phyloP scores from a whole-genome alignment of 2,797 vertebrate genomes.

The Sebastiscus albofasciatus region DNA sequence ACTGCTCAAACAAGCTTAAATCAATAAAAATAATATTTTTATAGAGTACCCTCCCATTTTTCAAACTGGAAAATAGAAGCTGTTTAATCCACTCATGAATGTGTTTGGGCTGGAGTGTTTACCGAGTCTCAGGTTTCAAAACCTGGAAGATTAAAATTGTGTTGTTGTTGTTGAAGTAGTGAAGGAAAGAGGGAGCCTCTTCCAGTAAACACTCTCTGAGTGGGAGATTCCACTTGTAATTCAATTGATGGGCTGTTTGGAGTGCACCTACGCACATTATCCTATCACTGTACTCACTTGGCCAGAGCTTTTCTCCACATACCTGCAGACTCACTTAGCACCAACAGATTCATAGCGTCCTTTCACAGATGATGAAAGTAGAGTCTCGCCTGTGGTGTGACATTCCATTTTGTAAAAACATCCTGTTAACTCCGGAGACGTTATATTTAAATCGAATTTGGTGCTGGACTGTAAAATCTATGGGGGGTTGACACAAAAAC shows the following conservation, averaged over 20 bases:
- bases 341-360: slow-evolving; percentile 18
- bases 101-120: slow-evolving; percentile 54
- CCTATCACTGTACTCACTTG: slow-evolving; percentile 35
- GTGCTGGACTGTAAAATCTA: slow-evolving; percentile 12
- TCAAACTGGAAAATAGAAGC: slow-evolving; percentile 24
- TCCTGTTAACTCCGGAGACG: slow-evolving; percentile 29
- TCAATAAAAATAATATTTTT: slow-evolving; percentile 65
- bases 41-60: slow-evolving; percentile 50
- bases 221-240: slow-evolving; percentile 71
- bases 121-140: slow-evolving; percentile 56
- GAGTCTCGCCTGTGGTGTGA: slow-evolving; percentile 25
- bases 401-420: slow-evolving; percentile 57
- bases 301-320: slow-evolving; percentile 41
- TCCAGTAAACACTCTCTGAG: slow-evolving; percentile 74
- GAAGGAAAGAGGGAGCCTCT: slow-evolving; percentile 47
- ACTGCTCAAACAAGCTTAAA: slow-evolving; percentile 37
- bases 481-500: not conserved
- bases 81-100: slow-evolving; percentile 39
- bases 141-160: slow-evolving; percentile 38
- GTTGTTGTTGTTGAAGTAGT: slow-evolving; percentile 43
- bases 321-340: slow-evolving; percentile 53
- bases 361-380: slow-evolving; percentile 7
- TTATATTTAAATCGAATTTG: slow-evolving; percentile 4
- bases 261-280: slow-evolving; percentile 68
- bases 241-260: slow-evolving; percentile 67